phyloP scores from a whole-genome alignment of 1,140 invertebrate species.

The Pentalonia nigronervosa region DNA sequence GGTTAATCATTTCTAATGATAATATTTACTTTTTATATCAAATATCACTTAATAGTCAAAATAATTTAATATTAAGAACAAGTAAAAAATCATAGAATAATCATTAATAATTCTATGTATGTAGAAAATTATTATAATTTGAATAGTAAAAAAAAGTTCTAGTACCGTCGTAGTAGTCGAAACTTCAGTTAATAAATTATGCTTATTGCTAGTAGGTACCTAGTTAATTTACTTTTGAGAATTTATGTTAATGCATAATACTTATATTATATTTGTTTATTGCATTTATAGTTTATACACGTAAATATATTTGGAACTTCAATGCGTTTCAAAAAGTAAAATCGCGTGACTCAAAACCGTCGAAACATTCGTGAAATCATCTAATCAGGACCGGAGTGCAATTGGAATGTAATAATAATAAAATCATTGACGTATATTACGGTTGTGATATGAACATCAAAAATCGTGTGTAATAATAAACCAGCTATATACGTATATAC shows the following conservation, averaged over 20 bases:
- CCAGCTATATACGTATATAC: background rate
- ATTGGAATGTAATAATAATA: background rate
- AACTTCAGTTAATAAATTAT: background rate
- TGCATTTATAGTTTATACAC: background rate
- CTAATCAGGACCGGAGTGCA: background rate
- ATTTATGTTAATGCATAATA: background rate
- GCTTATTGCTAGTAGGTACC: background rate
- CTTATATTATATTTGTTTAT: background rate
- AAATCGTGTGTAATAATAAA: background rate
- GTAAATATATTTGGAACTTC: background rate
- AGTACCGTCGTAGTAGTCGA: background rate
- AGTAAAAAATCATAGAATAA: too few relatives aligned
- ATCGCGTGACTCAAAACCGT: conserved; percentile 12
- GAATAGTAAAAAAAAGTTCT: too few relatives aligned
- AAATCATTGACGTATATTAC: background rate
- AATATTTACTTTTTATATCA: background rate
- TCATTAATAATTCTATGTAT: too few relatives aligned
- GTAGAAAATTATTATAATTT: too few relatives aligned
- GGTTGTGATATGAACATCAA: background rate
- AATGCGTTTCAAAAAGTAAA: conserved; percentile 20
- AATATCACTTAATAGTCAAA: too few relatives aligned
- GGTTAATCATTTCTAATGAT: background rate
- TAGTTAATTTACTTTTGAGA: background rate
- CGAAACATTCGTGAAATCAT: conserved; percentile 3
- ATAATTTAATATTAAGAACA: too few relatives aligned